Conservation (phyloP, 2,888 invertebrate genomes). For the Mesorhabditis spiculigera region DNA sequence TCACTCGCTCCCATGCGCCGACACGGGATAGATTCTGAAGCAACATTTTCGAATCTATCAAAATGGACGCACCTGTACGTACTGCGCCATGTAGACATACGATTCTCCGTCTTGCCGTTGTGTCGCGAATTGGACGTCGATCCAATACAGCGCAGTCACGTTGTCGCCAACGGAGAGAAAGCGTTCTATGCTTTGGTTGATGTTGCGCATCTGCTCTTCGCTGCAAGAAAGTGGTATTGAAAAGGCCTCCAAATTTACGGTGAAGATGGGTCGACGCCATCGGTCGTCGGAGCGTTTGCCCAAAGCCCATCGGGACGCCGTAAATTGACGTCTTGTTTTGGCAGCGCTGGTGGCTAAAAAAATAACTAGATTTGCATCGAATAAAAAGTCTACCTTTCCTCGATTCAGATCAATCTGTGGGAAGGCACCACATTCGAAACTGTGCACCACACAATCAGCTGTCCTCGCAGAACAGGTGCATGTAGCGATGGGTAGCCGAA, state of each 20-base stretch:
- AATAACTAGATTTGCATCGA: background rate
- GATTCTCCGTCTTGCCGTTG: slow-evolving; percentile 3
- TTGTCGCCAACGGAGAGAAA: background rate
- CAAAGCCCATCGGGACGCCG: background rate
- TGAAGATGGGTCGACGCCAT: slow-evolving; percentile 1
- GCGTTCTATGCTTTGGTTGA: background rate
- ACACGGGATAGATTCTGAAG: background rate
- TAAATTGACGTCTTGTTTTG: background rate
- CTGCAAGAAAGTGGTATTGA: background rate
- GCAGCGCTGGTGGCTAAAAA: background rate
- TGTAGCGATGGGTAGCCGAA: too few species aligned
- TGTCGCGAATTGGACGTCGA: background rate
- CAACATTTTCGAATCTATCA: background rate
- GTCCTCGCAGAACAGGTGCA: background rate
- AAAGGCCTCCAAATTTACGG: background rate
- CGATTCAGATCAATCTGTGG: slow-evolving; percentile 1
- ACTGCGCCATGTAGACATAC: background rate
- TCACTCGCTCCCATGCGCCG: background rate
- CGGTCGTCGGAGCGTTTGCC: background rate
- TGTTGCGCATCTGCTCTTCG: background rate
- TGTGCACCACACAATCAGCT: background rate
- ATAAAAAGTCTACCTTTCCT: background rate
- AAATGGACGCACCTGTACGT: background rate
- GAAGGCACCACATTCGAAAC: background rate
- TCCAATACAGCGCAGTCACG: background rate